Evolutionary conservation across 2,888 invertebrate genomes (phyloP).

Genomic region (Philaethria dido): DNA sequence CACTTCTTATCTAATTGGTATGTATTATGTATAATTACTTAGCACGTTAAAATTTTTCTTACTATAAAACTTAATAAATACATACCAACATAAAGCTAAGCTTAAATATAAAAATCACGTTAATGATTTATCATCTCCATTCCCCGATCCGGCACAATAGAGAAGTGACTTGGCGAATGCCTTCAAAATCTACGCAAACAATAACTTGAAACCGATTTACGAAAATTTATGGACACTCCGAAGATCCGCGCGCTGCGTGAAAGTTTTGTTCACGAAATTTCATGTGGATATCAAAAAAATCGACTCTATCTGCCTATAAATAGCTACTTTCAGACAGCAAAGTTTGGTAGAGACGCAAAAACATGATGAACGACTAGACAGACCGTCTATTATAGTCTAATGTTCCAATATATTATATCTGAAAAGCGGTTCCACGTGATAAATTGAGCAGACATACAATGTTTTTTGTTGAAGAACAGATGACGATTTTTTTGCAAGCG

Average conservation of each 20-base stretch:
- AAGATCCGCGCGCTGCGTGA: conserved; percentile 50
- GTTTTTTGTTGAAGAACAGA: conserved; percentile 61
- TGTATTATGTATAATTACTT: no score
- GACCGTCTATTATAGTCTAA: conserved; percentile 78
- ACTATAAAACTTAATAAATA: neutral
- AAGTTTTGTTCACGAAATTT: conserved; percentile 38
- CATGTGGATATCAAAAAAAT: conserved; percentile 6
- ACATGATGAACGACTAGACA: conserved; percentile 73
- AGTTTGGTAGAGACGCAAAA: conserved; percentile 53
- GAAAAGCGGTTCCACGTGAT: conserved; percentile 69
- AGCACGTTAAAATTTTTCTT: neutral
- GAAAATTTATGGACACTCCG: conserved; percentile 63
- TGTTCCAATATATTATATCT: conserved; percentile 78
- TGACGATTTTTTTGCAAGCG: conserved; percentile 53
- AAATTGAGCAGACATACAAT: conserved; percentile 65
- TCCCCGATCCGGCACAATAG: conserved; percentile 46
- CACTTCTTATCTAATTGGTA: no score
- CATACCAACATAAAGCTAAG: conserved; percentile 15
- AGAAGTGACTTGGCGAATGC: conserved; percentile 55
- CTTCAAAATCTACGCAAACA: conserved; percentile 56
- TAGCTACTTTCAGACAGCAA: conserved; percentile 32
- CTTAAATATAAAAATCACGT: conserved; percentile 32
- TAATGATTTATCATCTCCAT: conserved; percentile 43
- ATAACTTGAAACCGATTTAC: conserved; percentile 58
- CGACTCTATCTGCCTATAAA: neutral